These are phyloP conservation scores for Eristalis pertinax DNA, from an alignment of 2,888 invertebrate species.

Conservation along the genomic window DNA sequence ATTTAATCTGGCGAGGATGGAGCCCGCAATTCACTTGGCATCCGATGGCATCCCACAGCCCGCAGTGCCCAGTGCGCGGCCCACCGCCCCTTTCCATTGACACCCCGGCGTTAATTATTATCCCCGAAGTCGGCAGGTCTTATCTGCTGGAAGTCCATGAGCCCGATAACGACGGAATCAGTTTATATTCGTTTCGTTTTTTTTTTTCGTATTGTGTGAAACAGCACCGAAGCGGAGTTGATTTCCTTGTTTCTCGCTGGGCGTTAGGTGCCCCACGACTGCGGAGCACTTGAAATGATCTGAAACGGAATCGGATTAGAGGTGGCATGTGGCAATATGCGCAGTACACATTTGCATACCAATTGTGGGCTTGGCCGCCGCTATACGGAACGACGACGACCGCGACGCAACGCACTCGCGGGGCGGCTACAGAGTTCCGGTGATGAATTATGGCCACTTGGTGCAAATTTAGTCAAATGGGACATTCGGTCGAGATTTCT, in stretches of 20 bases:
- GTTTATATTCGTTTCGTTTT: background rate
- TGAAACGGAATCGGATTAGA: constrained; percentile 64
- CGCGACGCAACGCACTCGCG: constrained; percentile 41
- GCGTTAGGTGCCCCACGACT: constrained; percentile 39
- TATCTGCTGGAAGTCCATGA: constrained; percentile 31
- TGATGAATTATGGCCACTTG: constrained; percentile 67
- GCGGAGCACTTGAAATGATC: constrained; percentile 50
- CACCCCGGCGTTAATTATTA: constrained; percentile 66
- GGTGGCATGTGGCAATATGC: constrained; percentile 62
- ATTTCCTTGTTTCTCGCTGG: constrained; percentile 57
- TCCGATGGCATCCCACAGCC: background rate
- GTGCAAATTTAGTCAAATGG: constrained; percentile 68
- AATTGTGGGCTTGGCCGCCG: constrained; percentile 60
- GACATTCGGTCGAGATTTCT: constrained; percentile 58
- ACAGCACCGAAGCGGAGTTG: constrained; percentile 12
- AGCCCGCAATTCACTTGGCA: constrained; percentile 13
- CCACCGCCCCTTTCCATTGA: constrained; percentile 36
- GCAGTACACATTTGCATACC: constrained; percentile 64
- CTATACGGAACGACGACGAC: background rate
- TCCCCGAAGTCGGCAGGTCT: constrained; percentile 33
- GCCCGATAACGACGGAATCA: constrained; percentile 30
- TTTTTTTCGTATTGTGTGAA: background rate
- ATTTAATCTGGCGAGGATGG: constrained; percentile 59
- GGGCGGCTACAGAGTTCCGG: constrained; percentile 34
- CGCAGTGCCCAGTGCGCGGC: background rate